phyloP scores from a whole-genome alignment of 1,140 invertebrate species.

The Brachionus paranguensis region DNA sequence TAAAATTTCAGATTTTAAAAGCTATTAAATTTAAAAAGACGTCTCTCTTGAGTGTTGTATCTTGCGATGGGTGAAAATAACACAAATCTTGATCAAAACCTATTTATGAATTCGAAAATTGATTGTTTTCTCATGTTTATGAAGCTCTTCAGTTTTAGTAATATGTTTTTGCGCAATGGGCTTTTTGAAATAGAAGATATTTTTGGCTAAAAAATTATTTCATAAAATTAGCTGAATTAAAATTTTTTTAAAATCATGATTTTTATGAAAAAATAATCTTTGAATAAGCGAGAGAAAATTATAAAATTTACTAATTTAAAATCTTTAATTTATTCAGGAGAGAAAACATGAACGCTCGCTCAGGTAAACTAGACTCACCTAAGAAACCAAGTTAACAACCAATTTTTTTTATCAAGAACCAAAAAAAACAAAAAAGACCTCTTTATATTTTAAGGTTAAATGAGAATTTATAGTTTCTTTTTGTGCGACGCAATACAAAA shows the following conservation, averaged over 20 bases:
- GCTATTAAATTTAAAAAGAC: not conserved
- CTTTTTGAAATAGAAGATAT: not conserved
- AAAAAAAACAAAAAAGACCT: not conserved
- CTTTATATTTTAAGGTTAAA: not conserved
- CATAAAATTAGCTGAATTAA: not conserved
- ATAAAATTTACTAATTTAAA: slow-evolving; percentile 2
- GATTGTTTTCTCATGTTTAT: slow-evolving; percentile 16
- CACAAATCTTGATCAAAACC: not conserved
- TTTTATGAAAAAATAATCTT: not conserved
- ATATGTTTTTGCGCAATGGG: not conserved
- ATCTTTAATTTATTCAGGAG: not conserved
- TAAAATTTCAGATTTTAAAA: slow-evolving; percentile 1
- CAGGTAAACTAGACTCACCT: not conserved
- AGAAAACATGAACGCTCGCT: not conserved
- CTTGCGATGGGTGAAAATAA: not conserved
- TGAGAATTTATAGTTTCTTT: not conserved
- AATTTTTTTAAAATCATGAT: slow-evolving; percentile 27
- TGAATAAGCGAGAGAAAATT: not conserved
- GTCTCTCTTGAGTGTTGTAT: not conserved
- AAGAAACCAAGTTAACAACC: not conserved
- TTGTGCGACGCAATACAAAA: not conserved
- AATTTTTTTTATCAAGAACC: not conserved
- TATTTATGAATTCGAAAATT: not conserved
- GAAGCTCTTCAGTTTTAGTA: not conserved
- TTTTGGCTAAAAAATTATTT: not conserved